A percentile compares a stretch with the other conserved stretches of the same genome.
phyloP scores from a whole-genome alignment of 2,888 invertebrate species.

The Netelia fuscicornis region DNA sequence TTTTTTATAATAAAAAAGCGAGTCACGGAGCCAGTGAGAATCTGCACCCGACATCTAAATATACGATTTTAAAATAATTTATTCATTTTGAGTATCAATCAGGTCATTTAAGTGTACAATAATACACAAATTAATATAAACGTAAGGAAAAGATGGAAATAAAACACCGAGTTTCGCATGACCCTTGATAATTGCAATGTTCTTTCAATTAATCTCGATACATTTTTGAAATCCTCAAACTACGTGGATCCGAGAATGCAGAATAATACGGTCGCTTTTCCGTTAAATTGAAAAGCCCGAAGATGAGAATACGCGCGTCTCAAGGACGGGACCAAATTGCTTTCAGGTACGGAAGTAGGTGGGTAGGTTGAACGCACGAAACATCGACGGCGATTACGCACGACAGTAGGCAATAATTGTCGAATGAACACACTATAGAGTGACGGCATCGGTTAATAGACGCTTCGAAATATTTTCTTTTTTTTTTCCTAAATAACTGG shows the following conservation, averaged over 20 bases:
- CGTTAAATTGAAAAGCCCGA: constrained; percentile 43
- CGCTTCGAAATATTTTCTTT: not conserved
- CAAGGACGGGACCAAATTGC: constrained; percentile 71
- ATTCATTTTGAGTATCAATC: constrained; percentile 50
- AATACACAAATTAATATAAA: constrained; percentile 17
- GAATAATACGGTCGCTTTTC: not conserved
- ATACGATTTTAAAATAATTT: constrained; percentile 45
- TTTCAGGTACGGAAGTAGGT: constrained; percentile 77
- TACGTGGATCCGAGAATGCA: not conserved
- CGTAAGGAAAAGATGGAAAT: not conserved
- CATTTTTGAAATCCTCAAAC: not conserved
- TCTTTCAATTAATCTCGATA: not conserved
- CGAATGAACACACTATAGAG: constrained; percentile 32
- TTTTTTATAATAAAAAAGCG: not conserved
- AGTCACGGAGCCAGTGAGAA: constrained; percentile 65
- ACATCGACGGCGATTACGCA: constrained; percentile 38
- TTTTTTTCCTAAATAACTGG: not conserved
- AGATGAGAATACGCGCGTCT: constrained; percentile 53
- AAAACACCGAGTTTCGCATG: constrained; percentile 43
- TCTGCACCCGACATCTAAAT: constrained; percentile 73
- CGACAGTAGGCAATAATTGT: constrained; percentile 24
- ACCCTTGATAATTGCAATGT: constrained; percentile 21
- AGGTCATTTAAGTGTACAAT: constrained; percentile 19
- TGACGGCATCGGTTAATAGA: not conserved
- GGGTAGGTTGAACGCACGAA: constrained; percentile 61